Conservation (phyloP, 2,888 invertebrate genomes). For the Charanyca ferruginea region DNA sequence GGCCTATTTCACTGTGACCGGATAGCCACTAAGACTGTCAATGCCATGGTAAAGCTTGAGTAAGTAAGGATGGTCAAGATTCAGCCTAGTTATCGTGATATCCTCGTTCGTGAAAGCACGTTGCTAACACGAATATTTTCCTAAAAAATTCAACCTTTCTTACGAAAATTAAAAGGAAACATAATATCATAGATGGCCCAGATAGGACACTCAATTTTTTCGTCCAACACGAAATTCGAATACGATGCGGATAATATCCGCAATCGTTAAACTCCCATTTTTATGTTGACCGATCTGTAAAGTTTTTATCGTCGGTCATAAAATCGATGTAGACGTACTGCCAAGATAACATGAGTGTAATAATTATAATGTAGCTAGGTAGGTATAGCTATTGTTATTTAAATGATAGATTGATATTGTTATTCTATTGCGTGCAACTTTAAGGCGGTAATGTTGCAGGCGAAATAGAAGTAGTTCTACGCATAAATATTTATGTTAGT, state of each 20-base stretch:
- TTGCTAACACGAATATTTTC: not conserved
- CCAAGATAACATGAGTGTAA: conserved; percentile 21
- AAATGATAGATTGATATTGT: not conserved
- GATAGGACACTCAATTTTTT: conserved; percentile 30
- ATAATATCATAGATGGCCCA: conserved; percentile 2
- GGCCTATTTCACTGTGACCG: no score
- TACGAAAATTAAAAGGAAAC: conserved; percentile 23
- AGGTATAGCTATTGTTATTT: not conserved
- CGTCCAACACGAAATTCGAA: conserved; percentile 36
- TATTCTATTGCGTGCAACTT: no score
- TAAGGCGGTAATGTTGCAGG: no score
- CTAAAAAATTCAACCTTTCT: not conserved
- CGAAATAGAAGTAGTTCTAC: no score
- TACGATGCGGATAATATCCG: conserved; percentile 49
- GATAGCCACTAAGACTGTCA: no score
- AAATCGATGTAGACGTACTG: conserved; percentile 38
- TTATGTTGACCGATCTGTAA: conserved; percentile 65
- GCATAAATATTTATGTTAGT: no score
- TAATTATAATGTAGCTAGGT: not conserved
- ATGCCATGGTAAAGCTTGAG: no score
- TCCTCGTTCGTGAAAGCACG: no score
- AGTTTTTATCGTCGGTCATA: conserved; percentile 63
- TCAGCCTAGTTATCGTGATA: no score
- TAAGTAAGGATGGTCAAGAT: no score
- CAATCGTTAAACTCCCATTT: conserved; percentile 61